Percentiles rank a stretch among this genome's conserved stretches.
These are phyloP conservation scores for Sebastes elongatus DNA, from an alignment of 2,797 vertebrate genomes.

Conservation along the genomic window DNA sequence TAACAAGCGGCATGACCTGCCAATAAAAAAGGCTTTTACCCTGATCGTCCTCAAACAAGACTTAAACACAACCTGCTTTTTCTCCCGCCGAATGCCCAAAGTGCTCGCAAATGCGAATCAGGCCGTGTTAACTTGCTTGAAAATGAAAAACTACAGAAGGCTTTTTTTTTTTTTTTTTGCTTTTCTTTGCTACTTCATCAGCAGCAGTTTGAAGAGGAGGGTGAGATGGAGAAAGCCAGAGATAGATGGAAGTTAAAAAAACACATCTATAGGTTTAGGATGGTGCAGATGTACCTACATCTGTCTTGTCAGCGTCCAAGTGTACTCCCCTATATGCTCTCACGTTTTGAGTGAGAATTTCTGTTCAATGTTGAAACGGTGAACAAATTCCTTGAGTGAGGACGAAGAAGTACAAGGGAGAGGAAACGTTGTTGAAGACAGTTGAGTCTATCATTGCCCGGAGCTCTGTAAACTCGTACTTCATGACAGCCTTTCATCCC, in stretches of 20 bases:
- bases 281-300: neutral
- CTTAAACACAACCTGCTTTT: slow-evolving; percentile 72
- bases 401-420: slow-evolving; percentile 21
- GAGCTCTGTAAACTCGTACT: slow-evolving; percentile 78
- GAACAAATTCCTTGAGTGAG: slow-evolving; percentile 14
- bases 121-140: slow-evolving; percentile 69
- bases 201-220: neutral
- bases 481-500: slow-evolving; percentile 88
- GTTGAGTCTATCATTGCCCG: slow-evolving; percentile 80
- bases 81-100: slow-evolving; percentile 61
- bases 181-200: slow-evolving; percentile 53
- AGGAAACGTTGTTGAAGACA: slow-evolving; percentile 58
- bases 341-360: neutral
- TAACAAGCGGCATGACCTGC: slow-evolving; percentile 80
- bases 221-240: slow-evolving; percentile 9
- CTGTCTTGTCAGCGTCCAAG: neutral
- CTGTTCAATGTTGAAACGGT: neutral
- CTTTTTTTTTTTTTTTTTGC: slow-evolving; percentile 42
- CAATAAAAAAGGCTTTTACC: slow-evolving; percentile 87
- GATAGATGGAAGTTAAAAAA: slow-evolving; percentile 15
- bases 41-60: slow-evolving; percentile 81
- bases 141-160: slow-evolving; percentile 63
- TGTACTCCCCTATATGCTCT: neutral
- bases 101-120: slow-evolving; percentile 77
- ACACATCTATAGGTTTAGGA: slow-evolving; percentile 18